These are phyloP conservation scores for Nephrotoma guestfalica DNA, from an alignment of 2,888 invertebrate genomes.

Conservation along the genomic window DNA sequence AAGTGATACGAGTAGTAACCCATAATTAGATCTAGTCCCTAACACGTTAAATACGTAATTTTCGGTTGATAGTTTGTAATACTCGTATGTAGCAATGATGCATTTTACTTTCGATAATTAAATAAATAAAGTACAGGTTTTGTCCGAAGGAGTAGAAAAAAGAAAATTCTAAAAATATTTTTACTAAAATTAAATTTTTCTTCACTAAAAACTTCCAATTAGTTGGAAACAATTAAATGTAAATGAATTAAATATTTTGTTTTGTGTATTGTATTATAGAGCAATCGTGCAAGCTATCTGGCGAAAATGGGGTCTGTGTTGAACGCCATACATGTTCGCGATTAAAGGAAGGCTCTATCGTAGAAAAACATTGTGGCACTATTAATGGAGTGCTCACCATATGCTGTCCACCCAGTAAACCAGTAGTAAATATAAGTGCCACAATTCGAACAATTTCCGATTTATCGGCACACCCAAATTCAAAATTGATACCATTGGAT, in stretches of 20 bases:
- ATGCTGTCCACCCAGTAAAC: background rate
- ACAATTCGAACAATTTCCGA: background rate
- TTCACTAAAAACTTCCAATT: background rate
- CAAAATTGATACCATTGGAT: background rate
- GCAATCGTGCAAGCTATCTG: conserved; percentile 5
- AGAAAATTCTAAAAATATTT: background rate
- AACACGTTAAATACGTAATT: no score
- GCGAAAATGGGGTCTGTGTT: conserved; percentile 8
- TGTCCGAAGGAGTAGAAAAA: background rate
- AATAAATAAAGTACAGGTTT: no score
- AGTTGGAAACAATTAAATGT: background rate
- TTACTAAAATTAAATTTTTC: background rate
- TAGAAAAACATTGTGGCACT: background rate
- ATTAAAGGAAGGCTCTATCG: background rate
- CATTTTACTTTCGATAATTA: no score
- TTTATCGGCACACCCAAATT: background rate
- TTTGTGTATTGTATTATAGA: conserved; percentile 8
- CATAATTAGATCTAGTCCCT: no score
- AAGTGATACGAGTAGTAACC: no score
- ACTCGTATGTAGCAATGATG: no score
- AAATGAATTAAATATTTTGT: background rate
- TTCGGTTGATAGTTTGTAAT: no score
- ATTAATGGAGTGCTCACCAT: background rate
- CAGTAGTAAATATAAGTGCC: no score
- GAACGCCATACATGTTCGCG: background rate